phyloP scores from a whole-genome alignment of 2,113 vertebrate species.

The pig (Sus scrofa) region DNA sequence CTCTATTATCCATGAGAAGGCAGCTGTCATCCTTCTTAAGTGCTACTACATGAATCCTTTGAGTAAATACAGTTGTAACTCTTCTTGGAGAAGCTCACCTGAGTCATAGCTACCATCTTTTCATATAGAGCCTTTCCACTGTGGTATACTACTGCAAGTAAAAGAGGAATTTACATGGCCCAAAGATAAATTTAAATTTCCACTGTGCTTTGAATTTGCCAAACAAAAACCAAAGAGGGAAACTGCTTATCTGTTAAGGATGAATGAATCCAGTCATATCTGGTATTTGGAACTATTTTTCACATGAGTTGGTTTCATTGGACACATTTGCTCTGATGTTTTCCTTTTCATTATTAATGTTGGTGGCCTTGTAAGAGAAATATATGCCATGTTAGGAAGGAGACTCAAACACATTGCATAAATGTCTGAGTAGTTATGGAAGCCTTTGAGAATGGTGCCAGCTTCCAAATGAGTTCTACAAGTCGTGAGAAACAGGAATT shows the following conservation, averaged over 20 bases:
- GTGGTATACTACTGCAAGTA: background rate
- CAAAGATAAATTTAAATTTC: background rate
- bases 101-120: background rate
- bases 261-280: conserved; percentile 31
- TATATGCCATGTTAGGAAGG: conserved; percentile 13
- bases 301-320: conserved; percentile 14
- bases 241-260: conserved; percentile 48
- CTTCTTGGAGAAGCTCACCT: conserved; percentile 9
- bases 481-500: conserved; percentile 41
- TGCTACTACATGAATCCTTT: conserved; percentile 27
- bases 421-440: conserved; percentile 42
- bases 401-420: conserved; percentile 22
- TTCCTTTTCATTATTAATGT: conserved; percentile 52
- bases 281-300: conserved; percentile 34
- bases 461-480: background rate
- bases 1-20: conserved; percentile 41
- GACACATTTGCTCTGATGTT: conserved; percentile 32
- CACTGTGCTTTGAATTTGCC: conserved; percentile 32
- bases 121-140: background rate
- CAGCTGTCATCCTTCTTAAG: conserved; percentile 39
- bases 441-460: background rate
- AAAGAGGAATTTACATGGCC: background rate
- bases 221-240: background rate
- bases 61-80: conserved; percentile 58
- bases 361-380: conserved; percentile 10